A percentile compares a stretch with the other conserved stretches of the same genome.
These are phyloP conservation scores for Dryobota labecula DNA, from an alignment of 2,888 invertebrate genomes.

Conservation along the genomic window DNA sequence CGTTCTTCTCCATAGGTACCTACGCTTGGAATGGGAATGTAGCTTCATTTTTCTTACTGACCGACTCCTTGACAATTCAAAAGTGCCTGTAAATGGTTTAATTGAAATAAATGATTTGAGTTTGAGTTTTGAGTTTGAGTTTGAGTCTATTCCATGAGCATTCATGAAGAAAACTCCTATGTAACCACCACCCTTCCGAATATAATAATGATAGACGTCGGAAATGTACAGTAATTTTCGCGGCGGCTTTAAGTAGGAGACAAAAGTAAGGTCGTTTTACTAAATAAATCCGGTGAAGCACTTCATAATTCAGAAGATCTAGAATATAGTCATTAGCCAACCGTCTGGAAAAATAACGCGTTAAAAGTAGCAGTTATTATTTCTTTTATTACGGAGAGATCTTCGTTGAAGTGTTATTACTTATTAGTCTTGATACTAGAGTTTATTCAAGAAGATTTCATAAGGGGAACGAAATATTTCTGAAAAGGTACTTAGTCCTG, in stretches of 20 bases:
- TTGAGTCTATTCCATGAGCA: constrained; percentile 41
- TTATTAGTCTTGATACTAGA: constrained; percentile 9
- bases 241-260: not conserved
- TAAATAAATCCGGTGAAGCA: constrained; percentile 8
- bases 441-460: constrained; percentile 15
- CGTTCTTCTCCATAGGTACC: too few relatives aligned
- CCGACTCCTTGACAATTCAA: too few relatives aligned
- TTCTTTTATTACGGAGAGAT: not conserved
- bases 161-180: constrained; percentile 25
- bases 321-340: constrained; percentile 9
- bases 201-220: constrained; percentile 28
- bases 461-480: not conserved
- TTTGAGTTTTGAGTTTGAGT: too few relatives aligned
- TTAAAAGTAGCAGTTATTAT: constrained; percentile 13
- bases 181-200: not conserved
- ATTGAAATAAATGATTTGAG: too few relatives aligned
- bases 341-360: constrained; percentile 9
- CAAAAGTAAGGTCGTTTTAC: not conserved
- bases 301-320: not conserved
- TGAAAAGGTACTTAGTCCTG: not conserved
- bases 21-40: too few relatives aligned
- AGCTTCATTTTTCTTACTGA: too few relatives aligned
- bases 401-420: not conserved
- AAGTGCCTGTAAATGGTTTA: too few relatives aligned
- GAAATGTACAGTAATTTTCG: constrained; percentile 22